Conservation (phyloP, 2,797 vertebrate species). For the Scleropages formosus region DNA sequence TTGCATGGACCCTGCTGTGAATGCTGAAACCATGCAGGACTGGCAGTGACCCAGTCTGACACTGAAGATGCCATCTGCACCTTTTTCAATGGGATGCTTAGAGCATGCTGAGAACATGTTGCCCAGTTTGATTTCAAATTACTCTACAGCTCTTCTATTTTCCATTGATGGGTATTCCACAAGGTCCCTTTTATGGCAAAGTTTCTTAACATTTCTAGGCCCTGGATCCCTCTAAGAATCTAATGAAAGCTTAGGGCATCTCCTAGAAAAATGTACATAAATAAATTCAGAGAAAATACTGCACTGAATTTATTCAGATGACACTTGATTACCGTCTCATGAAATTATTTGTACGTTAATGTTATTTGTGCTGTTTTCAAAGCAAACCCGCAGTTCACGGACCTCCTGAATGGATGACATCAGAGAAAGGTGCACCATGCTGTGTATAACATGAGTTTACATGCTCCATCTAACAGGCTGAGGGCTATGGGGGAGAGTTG, state of each 20-base stretch:
- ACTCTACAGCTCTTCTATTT: constrained; percentile 34
- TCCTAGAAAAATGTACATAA: too few relatives aligned
- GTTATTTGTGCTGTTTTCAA: too few relatives aligned
- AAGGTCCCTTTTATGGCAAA: constrained; percentile 27
- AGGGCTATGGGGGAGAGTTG: too few relatives aligned
- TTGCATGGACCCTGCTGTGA: too few relatives aligned
- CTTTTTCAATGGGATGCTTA: background rate
- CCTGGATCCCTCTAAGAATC: too few relatives aligned
- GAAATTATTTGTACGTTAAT: too few relatives aligned
- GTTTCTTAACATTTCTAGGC: background rate
- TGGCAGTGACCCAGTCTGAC: constrained; percentile 23
- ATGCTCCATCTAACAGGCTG: background rate
- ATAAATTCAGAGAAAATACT: too few relatives aligned
- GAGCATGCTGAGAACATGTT: constrained; percentile 12
- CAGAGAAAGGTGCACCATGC: constrained; percentile 26
- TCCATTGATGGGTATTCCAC: constrained; percentile 45
- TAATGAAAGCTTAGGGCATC: too few relatives aligned
- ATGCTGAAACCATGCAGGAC: constrained; percentile 17
- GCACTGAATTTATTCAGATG: too few relatives aligned
- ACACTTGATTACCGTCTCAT: too few relatives aligned
- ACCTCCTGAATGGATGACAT: background rate
- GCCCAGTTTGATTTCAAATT: constrained; percentile 16
- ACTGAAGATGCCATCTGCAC: constrained; percentile 13
- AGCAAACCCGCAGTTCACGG: too few relatives aligned
- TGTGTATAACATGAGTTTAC: background rate